Evolutionary conservation across 1,140 invertebrate species (phyloP).

Genomic region (Lerema accius): DNA sequence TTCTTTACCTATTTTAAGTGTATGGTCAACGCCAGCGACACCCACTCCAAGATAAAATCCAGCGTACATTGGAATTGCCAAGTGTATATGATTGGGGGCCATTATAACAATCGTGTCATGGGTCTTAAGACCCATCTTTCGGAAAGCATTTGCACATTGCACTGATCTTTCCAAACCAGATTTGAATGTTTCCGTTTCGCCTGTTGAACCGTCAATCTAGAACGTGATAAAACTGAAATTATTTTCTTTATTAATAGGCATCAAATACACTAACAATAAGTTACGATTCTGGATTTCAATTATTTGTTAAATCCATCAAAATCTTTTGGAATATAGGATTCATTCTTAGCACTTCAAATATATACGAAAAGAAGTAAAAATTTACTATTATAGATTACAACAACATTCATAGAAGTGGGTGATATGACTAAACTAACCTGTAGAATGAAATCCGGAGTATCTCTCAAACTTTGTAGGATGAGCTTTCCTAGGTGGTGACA

Average conservation of each 20-base stretch:
- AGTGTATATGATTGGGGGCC: conserved; percentile 62
- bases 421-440: no score
- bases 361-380: no score
- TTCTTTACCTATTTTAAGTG: conserved; percentile 32
- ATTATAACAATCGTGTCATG: conserved; percentile 65
- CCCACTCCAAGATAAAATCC: conserved; percentile 44
- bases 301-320: no score
- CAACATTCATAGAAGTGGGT: no score
- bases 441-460: conserved; percentile 39
- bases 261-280: no score
- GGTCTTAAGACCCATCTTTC: conserved; percentile 46
- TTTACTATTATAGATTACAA: no score
- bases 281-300: no score
- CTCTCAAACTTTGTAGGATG: conserved; percentile 30
- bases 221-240: conserved; percentile 38
- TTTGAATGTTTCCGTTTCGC: conserved; percentile 56
- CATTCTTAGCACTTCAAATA: no score
- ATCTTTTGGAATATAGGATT: no score
- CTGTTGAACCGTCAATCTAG: conserved; percentile 73
- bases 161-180: conserved; percentile 52
- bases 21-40: conserved; percentile 37
- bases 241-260: no score
- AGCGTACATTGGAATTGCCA: conserved; percentile 58
- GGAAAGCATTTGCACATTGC: conserved; percentile 55
- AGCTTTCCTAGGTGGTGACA: conserved; percentile 36